These are phyloP conservation scores for Sebastes vulpes DNA, from an alignment of 2,797 vertebrate genomes.

Conservation along the genomic window DNA sequence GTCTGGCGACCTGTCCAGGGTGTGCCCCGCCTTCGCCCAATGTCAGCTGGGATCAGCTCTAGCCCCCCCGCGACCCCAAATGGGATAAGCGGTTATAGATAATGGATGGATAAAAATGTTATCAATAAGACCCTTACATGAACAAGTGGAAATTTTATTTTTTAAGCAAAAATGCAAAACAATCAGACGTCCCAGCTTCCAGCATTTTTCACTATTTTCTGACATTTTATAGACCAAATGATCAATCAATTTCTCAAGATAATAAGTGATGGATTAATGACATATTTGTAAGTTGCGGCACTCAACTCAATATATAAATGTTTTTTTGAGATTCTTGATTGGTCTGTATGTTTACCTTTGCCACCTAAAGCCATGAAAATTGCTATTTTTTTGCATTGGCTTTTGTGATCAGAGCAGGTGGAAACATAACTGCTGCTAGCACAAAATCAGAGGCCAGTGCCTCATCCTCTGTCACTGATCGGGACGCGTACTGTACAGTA, in stretches of 20 bases:
- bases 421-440: background rate
- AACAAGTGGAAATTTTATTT: background rate
- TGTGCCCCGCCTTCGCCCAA: too few species aligned
- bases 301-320: background rate
- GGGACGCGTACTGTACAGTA: constrained; percentile 9
- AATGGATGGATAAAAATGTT: too few species aligned
- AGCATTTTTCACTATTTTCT: background rate
- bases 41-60: too few species aligned
- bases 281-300: background rate
- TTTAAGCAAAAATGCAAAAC: background rate
- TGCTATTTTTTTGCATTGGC: background rate
- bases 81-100: too few species aligned
- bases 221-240: too few species aligned
- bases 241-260: background rate
- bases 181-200: background rate
- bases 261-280: background rate
- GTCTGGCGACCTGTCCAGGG: too few species aligned
- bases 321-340: background rate
- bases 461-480: constrained; percentile 11
- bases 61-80: too few species aligned
- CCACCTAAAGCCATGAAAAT: background rate
- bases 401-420: background rate
- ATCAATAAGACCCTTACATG: too few species aligned
- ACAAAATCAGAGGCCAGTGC: background rate
- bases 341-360: background rate